Evolutionary conservation across 2,888 invertebrate species (phyloP).

Genomic region (Eumerus sabulonum): DNA sequence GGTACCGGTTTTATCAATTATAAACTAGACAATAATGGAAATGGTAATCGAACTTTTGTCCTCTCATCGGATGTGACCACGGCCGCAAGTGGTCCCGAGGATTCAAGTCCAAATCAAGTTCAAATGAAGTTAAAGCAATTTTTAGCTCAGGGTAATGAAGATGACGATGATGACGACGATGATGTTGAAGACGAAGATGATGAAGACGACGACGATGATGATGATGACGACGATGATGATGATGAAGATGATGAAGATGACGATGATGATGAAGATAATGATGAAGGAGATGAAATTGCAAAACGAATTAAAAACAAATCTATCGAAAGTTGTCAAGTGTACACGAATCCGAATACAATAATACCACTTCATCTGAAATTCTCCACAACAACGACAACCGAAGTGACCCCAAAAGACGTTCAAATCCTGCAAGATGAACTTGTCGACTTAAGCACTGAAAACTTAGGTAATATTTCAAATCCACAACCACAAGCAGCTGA

Average conservation of each 20-base stretch:
- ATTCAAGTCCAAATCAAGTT: constrained; percentile 61
- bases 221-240: constrained; percentile 36
- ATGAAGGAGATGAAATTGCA: constrained; percentile 72
- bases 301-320: constrained; percentile 71
- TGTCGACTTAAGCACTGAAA: constrained; percentile 26
- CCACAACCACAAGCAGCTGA: constrained; percentile 33
- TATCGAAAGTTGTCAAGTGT: constrained; percentile 77
- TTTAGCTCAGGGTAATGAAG: constrained; percentile 50
- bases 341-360: constrained; percentile 77
- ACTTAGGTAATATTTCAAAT: constrained; percentile 26
- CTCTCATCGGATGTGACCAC: constrained; percentile 33
- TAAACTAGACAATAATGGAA: constrained; percentile 71
- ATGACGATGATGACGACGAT: constrained; percentile 47
- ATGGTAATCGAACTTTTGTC: constrained; percentile 75
- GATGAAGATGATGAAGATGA: constrained; percentile 62
- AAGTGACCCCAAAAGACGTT: constrained; percentile 15
- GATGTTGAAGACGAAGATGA: constrained; percentile 45
- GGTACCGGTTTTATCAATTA: constrained; percentile 46
- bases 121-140: constrained; percentile 65
- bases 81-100: constrained; percentile 20
- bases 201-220: constrained; percentile 53
- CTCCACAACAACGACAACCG: constrained; percentile 73
- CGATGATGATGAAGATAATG: constrained; percentile 72
- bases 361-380: constrained; percentile 73
- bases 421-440: constrained; percentile 22